Evolutionary conservation across 2,113 vertebrate genomes (phyloP), one percentile per base, ranked within the genome.

Genomic region (Sinocyclocheilus anophthalmus): DNA sequence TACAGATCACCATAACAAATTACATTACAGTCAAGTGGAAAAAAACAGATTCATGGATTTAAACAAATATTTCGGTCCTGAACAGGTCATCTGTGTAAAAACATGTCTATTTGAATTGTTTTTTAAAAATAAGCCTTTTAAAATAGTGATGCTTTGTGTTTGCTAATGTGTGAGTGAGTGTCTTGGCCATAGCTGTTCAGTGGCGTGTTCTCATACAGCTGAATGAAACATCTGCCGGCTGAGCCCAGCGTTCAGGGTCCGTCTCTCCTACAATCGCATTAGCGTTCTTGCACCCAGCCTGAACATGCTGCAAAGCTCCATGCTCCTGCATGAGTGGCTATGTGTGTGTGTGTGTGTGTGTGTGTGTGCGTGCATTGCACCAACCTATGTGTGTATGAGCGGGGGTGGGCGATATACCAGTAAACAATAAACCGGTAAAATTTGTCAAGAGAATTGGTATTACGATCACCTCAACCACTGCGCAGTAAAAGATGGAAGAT

Each of bases 231-330:
- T 81, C 57, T 76, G n/a, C 72, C 67, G 53, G 33, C 84, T 45
- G 65, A 85, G 63, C 6, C 26, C 39, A 26, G 59, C 14, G 37
- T 22, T 14, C 48, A 61, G 65, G 83, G 45, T 78, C 22, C 26
- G 80, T 73, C 48, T 84, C 67, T 87, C 67, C 81, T 63, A 85
- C 79, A 67, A 79, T 77, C 50, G 48, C 22, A 80, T 63, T 57
- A 87, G 75, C 69, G 80, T 81, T 86, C 78, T 84, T 86, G 48
- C 77, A 22, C 45, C 69, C 42, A 84, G 80, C 83, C 57, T 39
- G 75, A 76, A 37, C 87, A 86, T 86, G 84, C 89, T 77, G 84
- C 85, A 72, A 87, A 86, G 89, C 87, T 82, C 26, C 79, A 85
- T 80, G 85, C 75, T 76, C 55, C 42, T 69, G 22, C 59, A 20